These are phyloP conservation scores for Neoascia interrupta DNA, from an alignment of 2,888 invertebrate species.

Conservation along the genomic window DNA sequence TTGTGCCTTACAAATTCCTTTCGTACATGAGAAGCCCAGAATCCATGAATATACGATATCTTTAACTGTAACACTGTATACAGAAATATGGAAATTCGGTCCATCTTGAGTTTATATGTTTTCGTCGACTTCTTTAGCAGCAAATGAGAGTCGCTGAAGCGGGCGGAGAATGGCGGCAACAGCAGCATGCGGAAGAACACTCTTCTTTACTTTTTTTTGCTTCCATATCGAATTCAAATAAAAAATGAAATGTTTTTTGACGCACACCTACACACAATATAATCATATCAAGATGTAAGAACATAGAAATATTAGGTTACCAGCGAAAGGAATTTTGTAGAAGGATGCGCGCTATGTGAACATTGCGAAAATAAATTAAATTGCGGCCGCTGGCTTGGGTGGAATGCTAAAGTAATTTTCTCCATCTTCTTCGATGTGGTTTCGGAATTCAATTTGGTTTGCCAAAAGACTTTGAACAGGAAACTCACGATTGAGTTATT, in stretches of 20 bases:
- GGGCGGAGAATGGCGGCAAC: conserved; percentile 9
- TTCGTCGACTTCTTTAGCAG: conserved; percentile 1
- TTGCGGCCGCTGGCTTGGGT: conserved; percentile 13
- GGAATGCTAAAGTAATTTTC: background rate
- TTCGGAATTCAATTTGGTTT: conserved; percentile 3
- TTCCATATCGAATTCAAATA: conserved; percentile 39
- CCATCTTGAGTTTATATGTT: background rate
- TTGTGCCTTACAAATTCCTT: background rate
- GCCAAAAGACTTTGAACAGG: conserved; percentile 25
- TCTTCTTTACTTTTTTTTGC: background rate
- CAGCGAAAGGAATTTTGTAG: conserved; percentile 12
- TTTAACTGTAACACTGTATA: background rate
- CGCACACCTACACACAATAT: conserved; percentile 16
- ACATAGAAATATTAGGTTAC: conserved; percentile 44
- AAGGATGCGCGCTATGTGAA: conserved; percentile 39
- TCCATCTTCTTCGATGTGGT: background rate
- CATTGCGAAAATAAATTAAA: conserved; percentile 41
- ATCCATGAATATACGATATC: conserved; percentile 6
- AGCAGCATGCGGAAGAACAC: too few species aligned
- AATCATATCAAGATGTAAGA: conserved; percentile 49
- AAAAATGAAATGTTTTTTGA: conserved; percentile 19
- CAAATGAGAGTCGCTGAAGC: background rate
- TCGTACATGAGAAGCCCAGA: background rate
- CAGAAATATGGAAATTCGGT: conserved; percentile 58
- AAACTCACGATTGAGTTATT: conserved; percentile 40